Evolutionary conservation across 2,113 vertebrate genomes (phyloP).

Genomic region (Prochilodus magdalenae): DNA sequence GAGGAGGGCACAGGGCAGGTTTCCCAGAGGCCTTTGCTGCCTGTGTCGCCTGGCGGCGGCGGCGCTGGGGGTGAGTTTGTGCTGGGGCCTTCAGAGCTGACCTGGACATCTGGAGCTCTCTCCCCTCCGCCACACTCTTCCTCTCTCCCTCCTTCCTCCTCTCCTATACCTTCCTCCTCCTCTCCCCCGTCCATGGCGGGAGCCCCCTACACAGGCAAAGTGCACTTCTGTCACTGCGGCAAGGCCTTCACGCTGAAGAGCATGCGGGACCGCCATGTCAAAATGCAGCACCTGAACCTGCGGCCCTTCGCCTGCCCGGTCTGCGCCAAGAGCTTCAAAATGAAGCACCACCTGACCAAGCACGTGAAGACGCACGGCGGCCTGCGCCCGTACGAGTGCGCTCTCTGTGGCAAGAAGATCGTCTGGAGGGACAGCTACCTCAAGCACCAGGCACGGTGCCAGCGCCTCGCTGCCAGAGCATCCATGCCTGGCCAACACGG

Average conservation of each 20-base stretch:
- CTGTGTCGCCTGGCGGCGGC: constrained; percentile 64
- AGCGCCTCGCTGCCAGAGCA: constrained; percentile 73
- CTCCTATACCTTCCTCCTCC: constrained; percentile 65
- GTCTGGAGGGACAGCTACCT: constrained; percentile 97
- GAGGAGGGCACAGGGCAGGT: constrained; percentile 77
- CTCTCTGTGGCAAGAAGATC: constrained; percentile 89
- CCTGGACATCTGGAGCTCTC: constrained; percentile 64
- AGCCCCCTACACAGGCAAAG: constrained; percentile 75
- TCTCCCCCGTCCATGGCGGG: constrained; percentile 57
- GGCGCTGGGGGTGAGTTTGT: constrained; percentile 55
- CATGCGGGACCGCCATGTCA: constrained; percentile 92
- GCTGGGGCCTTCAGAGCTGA: constrained; percentile 60
- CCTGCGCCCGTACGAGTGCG: constrained; percentile 90
- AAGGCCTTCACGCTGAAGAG: constrained; percentile 94
- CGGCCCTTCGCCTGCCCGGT: constrained; percentile 92
- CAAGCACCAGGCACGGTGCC: constrained; percentile 88
- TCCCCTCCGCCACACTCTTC: constrained; percentile 60
- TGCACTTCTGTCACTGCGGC: constrained; percentile 93
- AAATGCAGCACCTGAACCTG: constrained; percentile 97
- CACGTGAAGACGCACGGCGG: constrained; percentile 97
- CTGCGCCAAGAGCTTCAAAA: constrained; percentile 93
- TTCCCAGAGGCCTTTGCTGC: constrained; percentile 75
- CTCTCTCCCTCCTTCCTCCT: constrained; percentile 72
- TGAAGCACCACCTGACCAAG: constrained; percentile 95
- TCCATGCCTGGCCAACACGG: constrained; percentile 42